Conservation (phyloP, 2,113 vertebrate species). For the Scophthalmus maximus region DNA sequence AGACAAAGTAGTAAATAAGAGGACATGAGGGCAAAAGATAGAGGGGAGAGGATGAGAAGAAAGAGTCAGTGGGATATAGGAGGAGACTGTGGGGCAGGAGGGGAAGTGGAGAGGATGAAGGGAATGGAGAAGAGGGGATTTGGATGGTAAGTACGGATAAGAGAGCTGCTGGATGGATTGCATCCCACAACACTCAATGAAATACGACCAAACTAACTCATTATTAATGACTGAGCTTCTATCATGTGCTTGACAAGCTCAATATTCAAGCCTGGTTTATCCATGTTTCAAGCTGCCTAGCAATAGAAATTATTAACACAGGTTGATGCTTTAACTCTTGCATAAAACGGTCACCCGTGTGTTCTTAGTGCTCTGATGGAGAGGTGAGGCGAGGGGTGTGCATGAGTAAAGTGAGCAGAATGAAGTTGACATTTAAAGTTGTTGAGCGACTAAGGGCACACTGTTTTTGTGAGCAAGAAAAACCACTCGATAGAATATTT, state of each 20-base stretch:
- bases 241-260: constrained; percentile 14
- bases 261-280: constrained; percentile 27
- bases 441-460: not conserved
- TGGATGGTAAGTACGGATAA: constrained; percentile 60
- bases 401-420: constrained; percentile 4
- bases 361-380: not conserved
- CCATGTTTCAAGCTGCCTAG: constrained; percentile 15
- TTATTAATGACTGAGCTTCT: constrained; percentile 49
- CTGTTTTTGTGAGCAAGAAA: not conserved
- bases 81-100: constrained; percentile 13
- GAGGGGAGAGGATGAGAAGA: constrained; percentile 14
- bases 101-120: constrained; percentile 29
- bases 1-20: not conserved
- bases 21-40: constrained; percentile 5
- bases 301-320: not conserved
- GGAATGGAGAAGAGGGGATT: constrained; percentile 46
- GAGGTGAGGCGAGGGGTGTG: not conserved
- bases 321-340: not conserved
- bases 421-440: constrained; percentile 12
- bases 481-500: constrained; percentile 10
- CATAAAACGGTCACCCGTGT: not conserved
- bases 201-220: constrained; percentile 53
- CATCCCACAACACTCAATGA: constrained; percentile 30
- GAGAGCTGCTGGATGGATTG: constrained; percentile 49
- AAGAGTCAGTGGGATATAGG: constrained; percentile 26